A percentile compares a stretch with the other conserved stretches of the same genome.
phyloP scores from a whole-genome alignment of 2,888 invertebrate species.

The Sphecodes monilicornis region DNA sequence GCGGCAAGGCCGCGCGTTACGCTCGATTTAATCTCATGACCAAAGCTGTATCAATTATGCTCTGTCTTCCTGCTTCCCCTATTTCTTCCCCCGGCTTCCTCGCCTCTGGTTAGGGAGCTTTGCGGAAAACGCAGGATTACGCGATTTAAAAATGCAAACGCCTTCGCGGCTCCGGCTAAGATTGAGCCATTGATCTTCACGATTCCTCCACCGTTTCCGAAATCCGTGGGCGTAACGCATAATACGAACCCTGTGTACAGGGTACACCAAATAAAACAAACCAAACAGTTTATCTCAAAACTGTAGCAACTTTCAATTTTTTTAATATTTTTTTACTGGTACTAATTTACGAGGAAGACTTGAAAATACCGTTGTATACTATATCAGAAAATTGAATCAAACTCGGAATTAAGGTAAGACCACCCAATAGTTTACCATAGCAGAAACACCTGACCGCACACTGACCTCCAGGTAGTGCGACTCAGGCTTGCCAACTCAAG shows the following conservation, averaged over 20 bases:
- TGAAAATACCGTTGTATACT: background rate
- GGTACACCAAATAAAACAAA: background rate
- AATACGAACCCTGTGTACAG: background rate
- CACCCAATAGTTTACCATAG: too few species aligned
- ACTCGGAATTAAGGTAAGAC: too few species aligned
- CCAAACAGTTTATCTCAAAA: background rate
- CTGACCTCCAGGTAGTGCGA: too few species aligned
- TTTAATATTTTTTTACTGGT: background rate
- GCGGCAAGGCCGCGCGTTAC: conserved; percentile 50
- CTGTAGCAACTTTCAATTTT: background rate
- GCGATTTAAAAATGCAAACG: conserved; percentile 58
- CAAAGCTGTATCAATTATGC: conserved; percentile 74
- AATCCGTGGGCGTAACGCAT: conserved; percentile 1
- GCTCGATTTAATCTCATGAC: conserved; percentile 75
- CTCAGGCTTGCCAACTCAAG: too few species aligned
- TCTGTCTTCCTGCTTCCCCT: conserved; percentile 43
- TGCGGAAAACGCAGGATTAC: conserved; percentile 39
- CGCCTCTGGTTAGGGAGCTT: background rate
- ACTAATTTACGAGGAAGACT: background rate
- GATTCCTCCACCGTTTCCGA: background rate
- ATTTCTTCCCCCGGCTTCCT: conserved; percentile 32
- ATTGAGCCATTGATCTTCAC: conserved; percentile 47
- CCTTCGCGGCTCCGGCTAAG: conserved; percentile 1
- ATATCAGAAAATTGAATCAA: background rate
- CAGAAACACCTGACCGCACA: too few species aligned